Evolutionary conservation across 2,113 vertebrate species (phyloP).

Genomic region (Ictalurus punctatus): DNA sequence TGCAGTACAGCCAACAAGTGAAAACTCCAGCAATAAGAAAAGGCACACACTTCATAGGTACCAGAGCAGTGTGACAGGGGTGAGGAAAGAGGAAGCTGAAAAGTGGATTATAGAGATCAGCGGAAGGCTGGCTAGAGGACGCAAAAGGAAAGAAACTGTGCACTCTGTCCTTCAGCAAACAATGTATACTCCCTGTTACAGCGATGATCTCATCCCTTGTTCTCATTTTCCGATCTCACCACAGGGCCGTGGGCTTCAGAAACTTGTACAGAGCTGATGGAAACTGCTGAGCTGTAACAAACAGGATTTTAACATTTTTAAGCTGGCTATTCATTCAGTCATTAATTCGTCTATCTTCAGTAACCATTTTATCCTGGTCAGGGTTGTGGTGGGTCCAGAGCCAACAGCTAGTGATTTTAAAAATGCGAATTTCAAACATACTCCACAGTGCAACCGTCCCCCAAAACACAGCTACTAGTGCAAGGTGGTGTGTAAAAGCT

Average conservation of each 20-base stretch:
- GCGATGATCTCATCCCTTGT: background rate
- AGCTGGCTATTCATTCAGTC: background rate
- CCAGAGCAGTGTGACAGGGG: background rate
- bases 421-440: background rate
- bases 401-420: background rate
- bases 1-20: background rate
- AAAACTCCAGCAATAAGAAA: background rate
- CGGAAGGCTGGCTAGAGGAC: background rate
- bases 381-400: background rate
- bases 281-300: background rate
- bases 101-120: background rate
- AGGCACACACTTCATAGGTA: background rate
- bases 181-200: background rate
- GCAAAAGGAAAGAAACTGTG: background rate
- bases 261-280: background rate
- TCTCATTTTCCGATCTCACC: background rate
- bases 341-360: background rate
- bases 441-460: background rate
- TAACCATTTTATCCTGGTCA: background rate
- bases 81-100: background rate
- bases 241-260: background rate
- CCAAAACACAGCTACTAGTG: background rate
- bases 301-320: background rate
- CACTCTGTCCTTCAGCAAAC: background rate
- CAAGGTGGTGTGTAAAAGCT: background rate